A percentile compares a stretch with the other conserved stretches of the same genome.
phyloP scores from a whole-genome alignment of 2,888 invertebrate genomes.

The Buathra laborator region DNA sequence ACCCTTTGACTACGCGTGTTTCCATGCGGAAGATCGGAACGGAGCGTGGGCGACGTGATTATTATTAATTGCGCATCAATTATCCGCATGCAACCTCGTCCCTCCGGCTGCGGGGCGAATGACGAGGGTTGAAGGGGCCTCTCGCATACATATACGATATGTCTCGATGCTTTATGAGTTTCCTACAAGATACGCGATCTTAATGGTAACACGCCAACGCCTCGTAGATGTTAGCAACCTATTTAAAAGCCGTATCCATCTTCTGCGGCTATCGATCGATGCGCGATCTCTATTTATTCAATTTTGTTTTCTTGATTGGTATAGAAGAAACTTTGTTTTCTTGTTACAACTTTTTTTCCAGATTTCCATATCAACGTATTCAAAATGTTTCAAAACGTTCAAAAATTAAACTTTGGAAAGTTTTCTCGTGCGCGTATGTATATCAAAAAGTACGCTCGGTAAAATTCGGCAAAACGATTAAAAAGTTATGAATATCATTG shows the following conservation, averaged over 20 bases:
- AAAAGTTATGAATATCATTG: no score
- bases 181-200: conserved; percentile 27
- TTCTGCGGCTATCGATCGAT: background rate
- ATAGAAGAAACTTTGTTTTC: no score
- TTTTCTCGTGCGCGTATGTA: no score
- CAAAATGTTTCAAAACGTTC: no score
- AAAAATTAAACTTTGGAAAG: no score
- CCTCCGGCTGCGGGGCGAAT: background rate
- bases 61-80: conserved; percentile 54
- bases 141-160: background rate
- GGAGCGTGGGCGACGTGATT: conserved; percentile 36
- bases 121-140: conserved; percentile 9
- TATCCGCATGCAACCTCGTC: conserved; percentile 31
- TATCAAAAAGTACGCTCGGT: no score
- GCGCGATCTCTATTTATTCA: no score
- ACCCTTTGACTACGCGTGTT: conserved; percentile 1
- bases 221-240: conserved; percentile 36
- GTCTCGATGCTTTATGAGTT: conserved; percentile 39
- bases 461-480: no score
- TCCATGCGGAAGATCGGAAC: background rate
- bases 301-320: no score
- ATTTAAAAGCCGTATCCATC: background rate
- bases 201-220: conserved; percentile 50
- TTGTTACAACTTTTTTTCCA: no score
- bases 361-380: no score